Conservation (phyloP, 1,140 invertebrate genomes). For the Grapholita molesta region DNA sequence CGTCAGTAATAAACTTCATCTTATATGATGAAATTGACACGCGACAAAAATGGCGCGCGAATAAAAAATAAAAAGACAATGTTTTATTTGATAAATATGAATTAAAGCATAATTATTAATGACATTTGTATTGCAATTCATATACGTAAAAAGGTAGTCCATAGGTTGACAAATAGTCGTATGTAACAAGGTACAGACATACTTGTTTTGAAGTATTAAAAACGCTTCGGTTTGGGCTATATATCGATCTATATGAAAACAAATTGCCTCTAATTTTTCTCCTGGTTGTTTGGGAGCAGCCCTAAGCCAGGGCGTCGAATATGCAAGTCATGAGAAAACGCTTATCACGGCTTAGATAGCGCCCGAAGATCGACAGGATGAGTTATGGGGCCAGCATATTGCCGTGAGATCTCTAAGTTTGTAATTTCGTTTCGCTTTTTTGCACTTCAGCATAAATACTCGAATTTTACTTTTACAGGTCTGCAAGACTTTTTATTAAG, state of each 20-base stretch:
- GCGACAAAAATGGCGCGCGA: no score
- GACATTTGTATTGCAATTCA: no score
- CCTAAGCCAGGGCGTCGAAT: conserved; percentile 33
- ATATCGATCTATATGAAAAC: neutral
- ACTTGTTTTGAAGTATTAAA: neutral
- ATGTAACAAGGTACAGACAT: no score
- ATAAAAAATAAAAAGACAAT: no score
- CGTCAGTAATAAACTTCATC: no score
- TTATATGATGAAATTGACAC: no score
- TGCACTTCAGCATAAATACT: neutral
- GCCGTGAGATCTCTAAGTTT: conserved; percentile 36
- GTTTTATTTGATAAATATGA: no score
- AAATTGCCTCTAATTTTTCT: neutral
- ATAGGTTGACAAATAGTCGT: neutral
- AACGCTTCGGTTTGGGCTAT: neutral
- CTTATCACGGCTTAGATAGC: conserved; percentile 69
- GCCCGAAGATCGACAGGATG: conserved; percentile 44
- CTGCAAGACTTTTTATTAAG: no score
- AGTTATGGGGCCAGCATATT: conserved; percentile 63
- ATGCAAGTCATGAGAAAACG: conserved; percentile 76
- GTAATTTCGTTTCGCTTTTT: conserved; percentile 21
- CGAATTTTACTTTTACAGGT: neutral
- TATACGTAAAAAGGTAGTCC: no score
- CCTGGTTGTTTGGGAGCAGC: neutral
- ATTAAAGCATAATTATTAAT: no score